These are phyloP conservation scores for Cerastis leucographa DNA, from an alignment of 2,888 invertebrate genomes.

Conservation along the genomic window DNA sequence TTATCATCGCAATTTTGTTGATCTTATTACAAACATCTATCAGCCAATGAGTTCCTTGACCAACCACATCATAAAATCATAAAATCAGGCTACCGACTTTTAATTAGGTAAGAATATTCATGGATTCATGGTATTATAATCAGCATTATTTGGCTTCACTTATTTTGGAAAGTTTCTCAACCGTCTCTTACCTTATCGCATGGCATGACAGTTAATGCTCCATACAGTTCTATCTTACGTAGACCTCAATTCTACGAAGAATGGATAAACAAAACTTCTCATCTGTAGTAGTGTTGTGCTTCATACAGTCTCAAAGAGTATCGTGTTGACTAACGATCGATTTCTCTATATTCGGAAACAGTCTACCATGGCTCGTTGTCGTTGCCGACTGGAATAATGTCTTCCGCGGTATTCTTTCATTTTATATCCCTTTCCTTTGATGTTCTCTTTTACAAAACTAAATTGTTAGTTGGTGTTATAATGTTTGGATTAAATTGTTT, in stretches of 20 bases:
- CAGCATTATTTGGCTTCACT: background rate
- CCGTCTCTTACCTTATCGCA: background rate
- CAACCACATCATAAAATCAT: background rate
- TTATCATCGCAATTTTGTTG: background rate
- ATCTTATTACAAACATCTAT: background rate
- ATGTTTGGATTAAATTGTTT: constrained; percentile 52
- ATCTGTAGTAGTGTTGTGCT: constrained; percentile 45
- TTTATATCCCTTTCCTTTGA: constrained; percentile 48
- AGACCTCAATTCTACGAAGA: constrained; percentile 8
- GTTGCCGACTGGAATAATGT: constrained; percentile 66
- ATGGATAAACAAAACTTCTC: constrained; percentile 19
- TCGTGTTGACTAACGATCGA: constrained; percentile 60
- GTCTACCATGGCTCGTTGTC: constrained; percentile 63
- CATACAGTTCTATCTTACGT: background rate
- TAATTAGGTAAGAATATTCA: background rate
- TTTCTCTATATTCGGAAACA: constrained; percentile 66
- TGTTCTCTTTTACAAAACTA: constrained; percentile 49
- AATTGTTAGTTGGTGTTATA: constrained; percentile 57
- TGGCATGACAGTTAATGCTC: background rate
- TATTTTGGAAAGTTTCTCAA: background rate
- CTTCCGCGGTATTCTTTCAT: constrained; percentile 61
- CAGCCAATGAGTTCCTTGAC: background rate
- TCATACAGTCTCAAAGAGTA: constrained; percentile 34
- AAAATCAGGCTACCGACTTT: background rate
- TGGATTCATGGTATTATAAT: background rate